These are phyloP conservation scores for Molanna angustata DNA, from an alignment of 2,888 invertebrate species.

Conservation along the genomic window DNA sequence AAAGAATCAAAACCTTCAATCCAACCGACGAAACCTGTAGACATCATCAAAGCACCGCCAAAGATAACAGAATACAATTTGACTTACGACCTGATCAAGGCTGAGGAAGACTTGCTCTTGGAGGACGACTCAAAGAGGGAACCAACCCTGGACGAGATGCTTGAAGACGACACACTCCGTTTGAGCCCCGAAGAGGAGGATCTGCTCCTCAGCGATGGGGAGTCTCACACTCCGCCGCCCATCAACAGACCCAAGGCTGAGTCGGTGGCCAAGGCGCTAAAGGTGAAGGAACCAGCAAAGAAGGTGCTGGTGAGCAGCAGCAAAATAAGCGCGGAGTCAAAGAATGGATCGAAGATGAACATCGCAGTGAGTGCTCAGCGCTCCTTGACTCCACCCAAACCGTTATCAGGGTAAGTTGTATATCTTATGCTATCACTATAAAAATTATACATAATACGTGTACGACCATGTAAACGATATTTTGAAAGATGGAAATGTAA, in stretches of 20 bases:
- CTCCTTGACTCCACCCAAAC: constrained; percentile 15
- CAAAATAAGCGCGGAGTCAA: neutral
- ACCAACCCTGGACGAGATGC: constrained; percentile 23
- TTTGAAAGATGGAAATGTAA: too few relatives aligned
- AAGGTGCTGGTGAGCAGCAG: neutral
- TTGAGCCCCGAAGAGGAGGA: constrained; percentile 36
- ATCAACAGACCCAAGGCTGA: constrained; percentile 7
- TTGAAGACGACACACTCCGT: constrained; percentile 28
- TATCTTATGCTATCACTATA: neutral
- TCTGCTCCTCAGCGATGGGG: constrained; percentile 30
- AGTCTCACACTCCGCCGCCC: constrained; percentile 14
- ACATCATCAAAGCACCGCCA: neutral
- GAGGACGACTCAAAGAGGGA: constrained; percentile 12
- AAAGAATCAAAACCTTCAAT: constrained; percentile 1
- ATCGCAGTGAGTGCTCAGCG: neutral
- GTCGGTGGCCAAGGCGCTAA: neutral
- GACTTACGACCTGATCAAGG: neutral
- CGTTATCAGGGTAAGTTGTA: constrained; percentile 9
- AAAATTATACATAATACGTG: too few relatives aligned
- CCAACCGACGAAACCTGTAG: neutral
- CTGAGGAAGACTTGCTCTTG: constrained; percentile 8
- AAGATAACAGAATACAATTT: neutral
- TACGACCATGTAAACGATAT: too few relatives aligned
- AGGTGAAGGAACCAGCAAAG: constrained; percentile 5
- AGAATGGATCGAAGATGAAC: neutral